Evolutionary conservation across 1,140 invertebrate genomes (phyloP), one percentile per base, ranked within the genome.

Genomic region (Aricia agestis): DNA sequence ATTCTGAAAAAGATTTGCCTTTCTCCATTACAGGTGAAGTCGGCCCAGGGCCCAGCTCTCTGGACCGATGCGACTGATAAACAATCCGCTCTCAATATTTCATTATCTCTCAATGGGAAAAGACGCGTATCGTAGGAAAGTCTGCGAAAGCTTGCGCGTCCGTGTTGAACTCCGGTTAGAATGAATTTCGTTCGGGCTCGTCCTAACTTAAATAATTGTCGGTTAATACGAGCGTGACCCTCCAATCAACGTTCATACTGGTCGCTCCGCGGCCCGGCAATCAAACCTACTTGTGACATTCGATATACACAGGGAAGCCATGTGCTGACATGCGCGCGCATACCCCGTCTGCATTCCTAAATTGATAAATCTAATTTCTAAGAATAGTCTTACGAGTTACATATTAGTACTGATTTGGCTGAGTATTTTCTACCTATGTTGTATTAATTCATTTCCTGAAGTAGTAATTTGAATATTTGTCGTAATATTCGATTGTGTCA

Each of bases 1-100:
- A 95, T 86, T 95, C 95, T 94, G 95, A 94, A 93, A 90, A 95
- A 81, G 92, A 92, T 86, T 89, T 92, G 86, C 92, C 84, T 87
- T 93, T 93, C 86, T 90, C 88, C 88, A 89, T 90, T 82, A 89
- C 87, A 87, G 76, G 83, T 68, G 72, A 78, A 83, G 72, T 80
- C 73, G 79, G 75, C 77, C 72, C 69, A 25, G 67, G 78, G 78
- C 70, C 83, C 85, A 87, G 87, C 80, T 80, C 79, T 78, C 87
- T 87, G 84, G 85, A 82, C 36, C 31, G 63, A 19, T 65, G 15
- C 45, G 31, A 57, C 74, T 72, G n/a, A 63, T 67, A 45, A 17
- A 52, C 42, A 52, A 52, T 52, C 45, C 13, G 59, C 67, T 59
- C 73, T 52, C 61, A 36, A 68, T 65, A 69, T 67, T 65, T 71